These are phyloP conservation scores for Poecilia velifera DNA, from an alignment of 2,797 vertebrate genomes.

Conservation along the genomic window DNA sequence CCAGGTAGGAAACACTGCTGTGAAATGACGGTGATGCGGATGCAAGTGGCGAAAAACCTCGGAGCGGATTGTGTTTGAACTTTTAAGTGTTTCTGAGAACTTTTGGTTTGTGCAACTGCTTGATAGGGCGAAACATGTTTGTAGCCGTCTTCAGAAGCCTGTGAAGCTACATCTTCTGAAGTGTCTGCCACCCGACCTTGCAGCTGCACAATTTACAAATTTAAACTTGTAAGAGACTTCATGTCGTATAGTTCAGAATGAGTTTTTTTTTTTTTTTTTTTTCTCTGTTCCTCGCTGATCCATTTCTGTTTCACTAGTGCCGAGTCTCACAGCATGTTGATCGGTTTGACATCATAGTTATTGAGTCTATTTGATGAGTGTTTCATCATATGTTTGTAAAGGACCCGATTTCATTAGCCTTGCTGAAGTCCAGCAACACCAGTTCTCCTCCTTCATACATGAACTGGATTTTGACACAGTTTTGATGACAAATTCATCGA, in stretches of 20 bases:
- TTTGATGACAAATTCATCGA: conserved; percentile 20
- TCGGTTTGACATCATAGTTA: conserved; percentile 27
- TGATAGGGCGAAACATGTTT: not conserved
- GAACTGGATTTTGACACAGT: conserved; percentile 2
- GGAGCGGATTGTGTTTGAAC: conserved; percentile 3
- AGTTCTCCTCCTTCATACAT: conserved; percentile 14
- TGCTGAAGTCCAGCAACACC: conserved; percentile 4
- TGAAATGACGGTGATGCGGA: conserved; percentile 3
- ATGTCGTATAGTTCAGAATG: not conserved
- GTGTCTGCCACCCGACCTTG: not conserved
- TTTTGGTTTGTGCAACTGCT: not conserved
- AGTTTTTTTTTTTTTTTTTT: not conserved
- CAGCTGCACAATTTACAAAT: not conserved
- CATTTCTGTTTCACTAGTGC: conserved; percentile 7
- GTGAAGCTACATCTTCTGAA: conserved; percentile 10
- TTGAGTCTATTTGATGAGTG: conserved; percentile 18
- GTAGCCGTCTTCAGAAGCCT: not conserved
- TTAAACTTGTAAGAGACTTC: not conserved
- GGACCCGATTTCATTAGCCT: conserved; percentile 18
- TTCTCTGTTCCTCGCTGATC: conserved; percentile 11
- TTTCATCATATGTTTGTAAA: conserved; percentile 13
- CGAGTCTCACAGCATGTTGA: conserved; percentile 4
- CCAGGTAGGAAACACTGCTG: conserved; percentile 86
- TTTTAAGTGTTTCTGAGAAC: conserved; percentile 18
- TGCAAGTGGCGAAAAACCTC: conserved; percentile 7